phyloP scores from a whole-genome alignment of 1,140 invertebrate genomes.

The Physella acuta region DNA sequence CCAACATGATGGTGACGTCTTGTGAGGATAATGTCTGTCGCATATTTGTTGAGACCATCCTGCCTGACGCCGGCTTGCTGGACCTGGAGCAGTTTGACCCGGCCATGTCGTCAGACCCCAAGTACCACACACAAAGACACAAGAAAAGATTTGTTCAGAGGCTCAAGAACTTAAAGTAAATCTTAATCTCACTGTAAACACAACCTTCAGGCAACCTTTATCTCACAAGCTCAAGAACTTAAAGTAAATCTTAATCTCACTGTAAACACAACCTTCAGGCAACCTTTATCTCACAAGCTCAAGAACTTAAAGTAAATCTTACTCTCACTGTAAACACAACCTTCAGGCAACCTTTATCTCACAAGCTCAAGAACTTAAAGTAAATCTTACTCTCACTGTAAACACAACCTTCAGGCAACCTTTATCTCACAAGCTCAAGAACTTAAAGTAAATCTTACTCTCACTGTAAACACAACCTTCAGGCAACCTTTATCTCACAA shows the following conservation, averaged over 20 bases:
- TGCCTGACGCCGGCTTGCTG: conserved; percentile 91
- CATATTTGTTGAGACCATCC: conserved; percentile 95
- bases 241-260: not conserved
- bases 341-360: conserved; percentile 94
- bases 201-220: conserved; percentile 91
- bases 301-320: conserved; percentile 66
- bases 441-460: no score
- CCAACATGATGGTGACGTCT: conserved; percentile 96
- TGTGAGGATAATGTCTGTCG: conserved; percentile 98
- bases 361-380: conserved; percentile 75
- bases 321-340: no score
- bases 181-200: no score
- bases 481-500: no score
- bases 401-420: no score
- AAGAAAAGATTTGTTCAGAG: conserved; percentile 95
- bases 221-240: conserved; percentile 85
- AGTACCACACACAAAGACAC: conserved; percentile 85
- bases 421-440: no score
- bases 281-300: conserved; percentile 90
- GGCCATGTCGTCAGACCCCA: conserved; percentile 70
- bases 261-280: no score
- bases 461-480: no score
- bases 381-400: no score
- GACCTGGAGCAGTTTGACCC: conserved; percentile 78
- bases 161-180: conserved; percentile 69